Evolutionary conservation across 2,797 vertebrate genomes (phyloP), one percentile per base, ranked within the genome.

Genomic region (Morus bassanus): DNA sequence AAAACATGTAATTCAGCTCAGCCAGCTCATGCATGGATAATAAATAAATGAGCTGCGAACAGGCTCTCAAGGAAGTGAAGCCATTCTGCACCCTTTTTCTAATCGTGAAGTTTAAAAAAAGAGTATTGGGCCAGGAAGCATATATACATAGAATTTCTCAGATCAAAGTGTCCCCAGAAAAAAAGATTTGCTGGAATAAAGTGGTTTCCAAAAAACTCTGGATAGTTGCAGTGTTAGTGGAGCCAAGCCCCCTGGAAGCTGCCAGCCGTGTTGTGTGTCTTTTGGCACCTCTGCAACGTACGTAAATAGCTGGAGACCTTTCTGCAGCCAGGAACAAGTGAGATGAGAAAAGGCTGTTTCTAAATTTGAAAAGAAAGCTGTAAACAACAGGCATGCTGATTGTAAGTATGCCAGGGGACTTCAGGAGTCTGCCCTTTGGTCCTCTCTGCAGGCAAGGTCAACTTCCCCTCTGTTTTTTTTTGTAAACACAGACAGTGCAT

Each of bases 301-400:
- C 54, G 85, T 93, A 93, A 93, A 95, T 89, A 91, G 91, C 68
- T 83, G 74, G 70, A 95, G 81, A 88, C 89, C 88, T 92, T 92
- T 92, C 77, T 78, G 31, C 73, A 60, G 76, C 64, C 88, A 93
- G 95, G 88, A 97, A 63, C 54, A 96, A 94, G 94, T 80, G 88
- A 96, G 85, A 95, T 28, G 91, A 95, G 93, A 96, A 97, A 97
- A 93, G 78, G 39, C 84, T 82, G 59, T 76, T 96, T 93, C 91
- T 96, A 97, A 95, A 96, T 96, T 90, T 96, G 97, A 96, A 97
- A 93, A 75, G 85, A 96, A 96, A 97, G 57, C 96, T 80, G 87
- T 96, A 94, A 91, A 89, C 93, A 93, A 72, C 93, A 75, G 46
- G 54, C 67, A 31, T 64, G 82, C 88, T 91, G 74, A 91, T 73